Evolutionary conservation across 2,797 vertebrate species (phyloP).

Genomic region (Peromyscus nudipes): DNA sequence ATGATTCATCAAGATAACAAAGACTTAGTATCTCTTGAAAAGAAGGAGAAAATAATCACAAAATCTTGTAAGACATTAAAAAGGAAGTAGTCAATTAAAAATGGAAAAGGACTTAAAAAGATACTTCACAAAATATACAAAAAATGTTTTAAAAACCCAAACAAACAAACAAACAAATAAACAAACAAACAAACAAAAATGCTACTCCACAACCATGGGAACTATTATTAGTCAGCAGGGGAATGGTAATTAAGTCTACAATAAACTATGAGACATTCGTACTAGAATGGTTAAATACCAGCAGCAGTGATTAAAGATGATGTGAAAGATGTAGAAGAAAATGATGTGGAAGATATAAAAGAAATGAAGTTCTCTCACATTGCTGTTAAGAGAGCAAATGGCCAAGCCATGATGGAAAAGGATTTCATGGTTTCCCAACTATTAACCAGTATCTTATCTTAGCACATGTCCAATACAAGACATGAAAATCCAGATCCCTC

Average conservation of each 20-base stretch:
- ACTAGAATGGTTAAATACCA: not conserved
- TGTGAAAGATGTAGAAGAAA: not conserved
- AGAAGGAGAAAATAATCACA: not conserved
- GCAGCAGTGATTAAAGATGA: not conserved
- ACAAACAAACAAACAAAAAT: not conserved
- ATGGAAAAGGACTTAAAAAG: not conserved
- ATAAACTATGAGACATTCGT: not conserved
- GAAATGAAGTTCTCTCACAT: not conserved
- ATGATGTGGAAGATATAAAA: too few species aligned
- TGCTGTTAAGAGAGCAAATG: not conserved
- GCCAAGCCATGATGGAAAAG: not conserved
- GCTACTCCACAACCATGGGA: not conserved
- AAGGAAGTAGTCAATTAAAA: not conserved
- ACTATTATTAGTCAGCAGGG: not conserved
- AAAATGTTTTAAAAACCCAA: not conserved
- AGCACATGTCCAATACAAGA: not conserved
- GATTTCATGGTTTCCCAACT: not conserved
- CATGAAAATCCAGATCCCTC: not conserved
- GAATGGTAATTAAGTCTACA: not conserved
- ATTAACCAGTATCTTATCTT: not conserved
- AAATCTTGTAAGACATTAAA: not conserved
- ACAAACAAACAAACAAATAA: not conserved
- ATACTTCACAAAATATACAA: not conserved
- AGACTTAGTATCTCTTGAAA: not conserved
- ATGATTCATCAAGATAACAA: slow-evolving; percentile 24